Percentiles rank a stretch among this genome's conserved stretches.
phyloP scores from a whole-genome alignment of 2,113 vertebrate genomes.

The Bubo scandiacus region DNA sequence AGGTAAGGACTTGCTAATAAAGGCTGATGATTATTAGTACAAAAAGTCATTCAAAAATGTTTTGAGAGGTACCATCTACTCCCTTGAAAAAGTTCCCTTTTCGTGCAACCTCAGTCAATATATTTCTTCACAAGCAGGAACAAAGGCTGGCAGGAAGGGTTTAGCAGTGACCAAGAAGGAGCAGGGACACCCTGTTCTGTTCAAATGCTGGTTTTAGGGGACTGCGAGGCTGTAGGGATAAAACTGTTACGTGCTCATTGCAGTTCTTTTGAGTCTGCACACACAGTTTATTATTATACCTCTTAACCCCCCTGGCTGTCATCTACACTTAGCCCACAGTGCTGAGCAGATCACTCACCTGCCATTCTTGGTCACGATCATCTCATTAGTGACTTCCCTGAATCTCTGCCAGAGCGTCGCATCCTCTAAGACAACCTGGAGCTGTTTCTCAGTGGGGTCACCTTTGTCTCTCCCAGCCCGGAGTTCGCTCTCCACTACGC shows the following conservation, averaged over 20 bases:
- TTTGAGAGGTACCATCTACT: neutral
- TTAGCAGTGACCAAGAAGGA: neutral
- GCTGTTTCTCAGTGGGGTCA: constrained; percentile 91
- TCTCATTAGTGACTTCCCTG: constrained; percentile 93
- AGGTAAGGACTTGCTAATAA: neutral
- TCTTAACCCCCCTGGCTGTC: neutral
- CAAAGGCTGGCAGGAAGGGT: neutral
- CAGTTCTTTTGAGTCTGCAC: neutral
- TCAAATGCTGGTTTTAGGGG: neutral
- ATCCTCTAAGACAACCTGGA: constrained; percentile 90
- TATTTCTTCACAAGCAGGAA: neutral
- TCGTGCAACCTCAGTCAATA: neutral
- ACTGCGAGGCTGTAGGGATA: neutral
- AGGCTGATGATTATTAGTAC: neutral
- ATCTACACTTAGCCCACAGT: neutral
- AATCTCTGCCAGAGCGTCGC: constrained; percentile 91
- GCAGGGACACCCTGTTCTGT: neutral
- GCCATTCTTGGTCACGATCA: constrained; percentile 99
- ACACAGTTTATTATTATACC: neutral
- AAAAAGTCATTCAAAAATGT: neutral
- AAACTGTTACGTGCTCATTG: neutral
- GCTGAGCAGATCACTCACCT: constrained; percentile 77
- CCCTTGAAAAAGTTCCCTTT: neutral
- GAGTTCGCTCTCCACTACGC: constrained; percentile 88
- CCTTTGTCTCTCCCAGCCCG: constrained; percentile 91